Evolutionary conservation across 2,888 invertebrate genomes (phyloP).

Genomic region (Amiota mariae): DNA sequence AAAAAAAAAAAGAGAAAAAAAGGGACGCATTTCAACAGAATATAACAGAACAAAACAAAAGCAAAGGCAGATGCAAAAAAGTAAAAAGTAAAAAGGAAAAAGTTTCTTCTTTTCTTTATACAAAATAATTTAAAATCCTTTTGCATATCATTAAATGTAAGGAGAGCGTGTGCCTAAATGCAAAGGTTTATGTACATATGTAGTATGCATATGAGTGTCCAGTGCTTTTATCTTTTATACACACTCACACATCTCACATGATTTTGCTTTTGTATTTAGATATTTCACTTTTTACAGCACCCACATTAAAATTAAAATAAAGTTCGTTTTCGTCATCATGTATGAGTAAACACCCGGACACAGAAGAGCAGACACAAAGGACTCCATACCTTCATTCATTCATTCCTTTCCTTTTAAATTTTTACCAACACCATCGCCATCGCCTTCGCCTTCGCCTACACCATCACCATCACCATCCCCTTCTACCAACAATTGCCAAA

Average conservation of each 20-base stretch:
- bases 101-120: constrained; percentile 39
- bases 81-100: constrained; percentile 33
- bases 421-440: too few species aligned
- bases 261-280: not conserved
- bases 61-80: not conserved
- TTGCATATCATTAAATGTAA: constrained; percentile 46
- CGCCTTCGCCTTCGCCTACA: not conserved
- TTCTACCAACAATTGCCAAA: not conserved
- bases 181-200: not conserved
- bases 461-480: not conserved
- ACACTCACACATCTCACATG: constrained; percentile 27
- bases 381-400: too few species aligned
- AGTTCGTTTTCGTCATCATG: constrained; percentile 49
- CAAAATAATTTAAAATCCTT: constrained; percentile 47
- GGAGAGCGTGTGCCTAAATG: not conserved
- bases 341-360: constrained; percentile 2
- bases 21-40: constrained; percentile 8
- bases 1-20: constrained; percentile 15
- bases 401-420: too few species aligned
- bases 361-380: not conserved
- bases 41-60: not conserved
- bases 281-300: constrained; percentile 56
- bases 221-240: constrained; percentile 49
- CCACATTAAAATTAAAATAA: constrained; percentile 65
- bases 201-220: constrained; percentile 33